Evolutionary conservation across 2,888 invertebrate species (phyloP).

Genomic region (Hesperia comma): DNA sequence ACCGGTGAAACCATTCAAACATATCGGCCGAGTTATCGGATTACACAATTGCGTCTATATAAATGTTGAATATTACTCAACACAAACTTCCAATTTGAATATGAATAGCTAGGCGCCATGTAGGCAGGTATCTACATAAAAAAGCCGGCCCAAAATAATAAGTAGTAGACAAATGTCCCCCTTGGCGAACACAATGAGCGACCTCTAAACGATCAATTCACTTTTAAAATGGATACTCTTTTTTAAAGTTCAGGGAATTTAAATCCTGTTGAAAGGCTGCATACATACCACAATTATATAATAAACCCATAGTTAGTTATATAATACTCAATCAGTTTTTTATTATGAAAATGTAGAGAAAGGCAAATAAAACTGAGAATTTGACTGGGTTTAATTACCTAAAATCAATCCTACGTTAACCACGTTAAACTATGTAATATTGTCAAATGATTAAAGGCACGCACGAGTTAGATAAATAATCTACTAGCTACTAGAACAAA

Average conservation of each 20-base stretch:
- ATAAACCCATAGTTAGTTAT: neutral
- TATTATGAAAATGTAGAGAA: too few relatives aligned
- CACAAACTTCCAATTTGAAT: slow-evolving; percentile 78
- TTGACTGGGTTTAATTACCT: neutral
- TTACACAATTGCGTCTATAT: slow-evolving; percentile 74
- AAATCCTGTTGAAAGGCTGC: slow-evolving; percentile 46
- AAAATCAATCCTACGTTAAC: too few relatives aligned
- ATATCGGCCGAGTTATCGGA: slow-evolving; percentile 64
- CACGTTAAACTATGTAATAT: too few relatives aligned
- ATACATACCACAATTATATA: neutral
- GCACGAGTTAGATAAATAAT: too few relatives aligned
- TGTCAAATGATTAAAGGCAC: too few relatives aligned
- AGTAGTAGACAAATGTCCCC: slow-evolving; percentile 79
- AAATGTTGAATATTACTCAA: slow-evolving; percentile 79
- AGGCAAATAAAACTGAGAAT: neutral
- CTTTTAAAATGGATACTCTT: slow-evolving; percentile 71
- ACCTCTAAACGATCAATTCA: slow-evolving; percentile 73
- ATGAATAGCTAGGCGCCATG: slow-evolving; percentile 82
- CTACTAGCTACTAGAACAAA: neutral
- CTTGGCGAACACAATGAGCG: slow-evolving; percentile 73
- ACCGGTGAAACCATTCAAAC: slow-evolving; percentile 54
- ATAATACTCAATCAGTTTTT: too few relatives aligned
- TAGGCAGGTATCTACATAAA: slow-evolving; percentile 76
- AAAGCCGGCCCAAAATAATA: slow-evolving; percentile 79
- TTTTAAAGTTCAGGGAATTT: slow-evolving; percentile 72